phyloP scores from a whole-genome alignment of 1,140 invertebrate genomes.

The Helicoverpa armigera region DNA sequence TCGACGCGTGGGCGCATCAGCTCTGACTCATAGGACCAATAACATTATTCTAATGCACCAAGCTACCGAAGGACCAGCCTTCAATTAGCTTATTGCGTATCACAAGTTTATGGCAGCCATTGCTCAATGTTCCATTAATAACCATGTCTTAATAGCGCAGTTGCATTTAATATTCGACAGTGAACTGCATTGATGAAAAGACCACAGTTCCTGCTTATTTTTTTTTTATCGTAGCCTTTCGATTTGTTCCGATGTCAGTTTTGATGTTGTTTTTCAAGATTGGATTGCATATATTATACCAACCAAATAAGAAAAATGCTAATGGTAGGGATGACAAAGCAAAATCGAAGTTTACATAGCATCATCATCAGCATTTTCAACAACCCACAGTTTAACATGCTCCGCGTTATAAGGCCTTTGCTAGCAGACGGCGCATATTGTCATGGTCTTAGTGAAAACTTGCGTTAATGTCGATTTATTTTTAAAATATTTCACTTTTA shows the following conservation, averaged over 20 bases:
- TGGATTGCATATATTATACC: no score
- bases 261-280: neutral
- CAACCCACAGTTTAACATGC: no score
- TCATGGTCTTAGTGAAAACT: no score
- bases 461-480: no score
- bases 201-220: neutral
- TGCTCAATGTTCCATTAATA: neutral
- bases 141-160: neutral
- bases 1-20: conserved; percentile 56
- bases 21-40: conserved; percentile 58
- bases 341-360: no score
- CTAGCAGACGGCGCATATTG: no score
- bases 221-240: no score
- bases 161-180: neutral
- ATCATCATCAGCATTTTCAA: no score
- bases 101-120: conserved; percentile 17
- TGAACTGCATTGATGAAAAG: neutral
- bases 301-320: no score
- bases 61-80: conserved; percentile 40
- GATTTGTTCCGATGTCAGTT: neutral
- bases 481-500: no score
- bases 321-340: no score
- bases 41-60: conserved; percentile 64
- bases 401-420: no score
- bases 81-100: conserved; percentile 49